These are phyloP conservation scores for Crotophaga sulcirostris DNA, from an alignment of 2,113 vertebrate genomes.

Conservation along the genomic window DNA sequence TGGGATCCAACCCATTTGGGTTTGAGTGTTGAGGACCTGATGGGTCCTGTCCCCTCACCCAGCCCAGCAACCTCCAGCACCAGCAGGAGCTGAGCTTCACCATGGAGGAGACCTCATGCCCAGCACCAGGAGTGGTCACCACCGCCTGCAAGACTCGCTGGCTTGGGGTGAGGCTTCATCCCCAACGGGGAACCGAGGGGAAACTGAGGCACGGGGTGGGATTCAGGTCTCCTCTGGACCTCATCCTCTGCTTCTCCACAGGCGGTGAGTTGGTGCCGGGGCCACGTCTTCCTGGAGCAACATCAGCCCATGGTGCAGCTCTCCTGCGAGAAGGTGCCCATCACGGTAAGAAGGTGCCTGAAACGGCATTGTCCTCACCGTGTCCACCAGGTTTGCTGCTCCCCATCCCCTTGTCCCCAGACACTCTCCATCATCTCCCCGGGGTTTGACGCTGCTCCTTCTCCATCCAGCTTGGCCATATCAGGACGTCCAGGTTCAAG, in stretches of 20 bases:
- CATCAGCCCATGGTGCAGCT: conserved; percentile 16
- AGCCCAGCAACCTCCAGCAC: not conserved
- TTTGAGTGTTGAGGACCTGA: not conserved
- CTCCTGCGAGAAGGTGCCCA: not conserved
- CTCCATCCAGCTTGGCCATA: not conserved
- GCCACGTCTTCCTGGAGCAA: not conserved
- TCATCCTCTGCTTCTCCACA: not conserved
- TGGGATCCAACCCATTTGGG: fast-evolving
- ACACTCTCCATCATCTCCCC: no score
- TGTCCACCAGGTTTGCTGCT: not conserved
- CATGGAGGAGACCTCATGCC: not conserved
- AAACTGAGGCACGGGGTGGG: not conserved
- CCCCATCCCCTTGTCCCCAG: not conserved
- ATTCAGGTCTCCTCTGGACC: no score
- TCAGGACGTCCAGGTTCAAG: fast-evolving
- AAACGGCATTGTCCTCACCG: fast-evolving
- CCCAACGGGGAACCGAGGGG: not conserved
- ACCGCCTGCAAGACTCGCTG: not conserved
- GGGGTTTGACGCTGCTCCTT: fast-evolving
- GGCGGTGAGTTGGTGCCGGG: not conserved
- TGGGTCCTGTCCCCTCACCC: not conserved
- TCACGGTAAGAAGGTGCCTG: fast-evolving
- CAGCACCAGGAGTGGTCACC: fast-evolving
- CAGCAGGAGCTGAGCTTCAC: not conserved
- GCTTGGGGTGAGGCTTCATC: not conserved